phyloP scores from a whole-genome alignment of 1,140 invertebrate genomes.

The Papilio dardanus region DNA sequence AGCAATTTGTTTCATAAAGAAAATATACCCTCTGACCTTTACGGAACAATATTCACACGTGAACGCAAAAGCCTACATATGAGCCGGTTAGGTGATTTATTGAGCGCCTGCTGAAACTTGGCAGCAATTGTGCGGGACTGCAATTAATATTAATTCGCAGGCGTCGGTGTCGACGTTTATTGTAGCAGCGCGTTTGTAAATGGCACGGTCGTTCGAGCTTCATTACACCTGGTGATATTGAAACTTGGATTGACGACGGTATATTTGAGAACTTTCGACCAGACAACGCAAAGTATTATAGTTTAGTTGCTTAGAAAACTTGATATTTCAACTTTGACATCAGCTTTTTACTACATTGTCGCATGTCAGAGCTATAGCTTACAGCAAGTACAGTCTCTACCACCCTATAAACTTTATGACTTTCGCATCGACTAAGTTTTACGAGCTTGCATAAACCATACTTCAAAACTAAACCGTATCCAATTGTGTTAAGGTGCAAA shows the following conservation, averaged over 20 bases:
- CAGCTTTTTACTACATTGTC: conserved; percentile 26
- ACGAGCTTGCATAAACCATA: conserved; percentile 40
- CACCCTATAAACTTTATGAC: conserved; percentile 44
- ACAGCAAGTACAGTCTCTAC: conserved; percentile 29
- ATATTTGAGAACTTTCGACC: not conserved
- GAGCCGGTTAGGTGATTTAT: conserved; percentile 31
- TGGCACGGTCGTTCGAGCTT: conserved; percentile 1
- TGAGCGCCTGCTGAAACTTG: conserved; percentile 35
- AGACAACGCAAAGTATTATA: not conserved
- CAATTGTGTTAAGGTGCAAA: conserved; percentile 41
- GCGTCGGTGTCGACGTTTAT: conserved; percentile 20
- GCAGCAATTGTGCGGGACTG: conserved; percentile 38
- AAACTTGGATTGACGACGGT: not conserved
- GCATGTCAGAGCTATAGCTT: conserved; percentile 11
- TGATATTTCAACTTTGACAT: not conserved
- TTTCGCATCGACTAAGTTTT: conserved; percentile 45
- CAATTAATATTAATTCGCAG: conserved; percentile 49
- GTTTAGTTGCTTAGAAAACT: not conserved
- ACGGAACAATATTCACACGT: not conserved
- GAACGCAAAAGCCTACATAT: not conserved
- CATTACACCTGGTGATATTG: conserved; percentile 21
- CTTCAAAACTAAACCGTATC: conserved; percentile 40
- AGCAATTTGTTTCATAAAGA: not conserved
- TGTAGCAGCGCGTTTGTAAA: conserved; percentile 35
- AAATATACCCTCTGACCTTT: not conserved